Conservation (phyloP, 2,113 vertebrate genomes). For the Amphiprion percula region DNA sequence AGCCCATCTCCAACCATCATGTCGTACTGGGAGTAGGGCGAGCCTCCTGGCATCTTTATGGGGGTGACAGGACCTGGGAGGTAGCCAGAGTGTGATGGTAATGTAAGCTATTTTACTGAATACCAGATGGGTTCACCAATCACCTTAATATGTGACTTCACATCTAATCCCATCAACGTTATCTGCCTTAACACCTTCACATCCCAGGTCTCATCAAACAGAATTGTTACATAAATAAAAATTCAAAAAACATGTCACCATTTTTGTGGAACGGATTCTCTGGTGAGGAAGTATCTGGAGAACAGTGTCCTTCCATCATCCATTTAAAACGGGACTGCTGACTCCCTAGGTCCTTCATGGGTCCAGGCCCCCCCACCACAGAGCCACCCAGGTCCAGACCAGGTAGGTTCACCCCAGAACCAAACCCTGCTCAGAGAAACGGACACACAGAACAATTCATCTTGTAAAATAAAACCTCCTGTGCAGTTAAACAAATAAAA, state of each 20-base stretch:
- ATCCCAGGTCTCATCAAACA: background rate
- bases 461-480: background rate
- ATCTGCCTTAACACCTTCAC: background rate
- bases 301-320: constrained; percentile 97
- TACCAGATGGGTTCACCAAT: constrained; percentile 36
- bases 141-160: constrained; percentile 20
- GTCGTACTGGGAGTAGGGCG: constrained; percentile 96
- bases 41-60: constrained; percentile 93
- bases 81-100: constrained; percentile 1
- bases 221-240: background rate
- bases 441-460: background rate
- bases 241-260: constrained; percentile 82
- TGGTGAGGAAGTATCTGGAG: constrained; percentile 92
- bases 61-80: constrained; percentile 90
- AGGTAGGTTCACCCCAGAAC: constrained; percentile 86
- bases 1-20: constrained; percentile 91
- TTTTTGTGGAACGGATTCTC: constrained; percentile 96
- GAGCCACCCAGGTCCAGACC: constrained; percentile 91
- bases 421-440: constrained; percentile 85
- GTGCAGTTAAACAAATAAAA: background rate
- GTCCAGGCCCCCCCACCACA: constrained; percentile 85
- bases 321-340: constrained; percentile 97
- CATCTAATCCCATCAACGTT: constrained; percentile 17
- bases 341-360: constrained; percentile 89
- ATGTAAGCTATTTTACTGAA: constrained; percentile 22